Conservation (phyloP, 2,797 vertebrate genomes). For the Anniella stebbinsi region DNA sequence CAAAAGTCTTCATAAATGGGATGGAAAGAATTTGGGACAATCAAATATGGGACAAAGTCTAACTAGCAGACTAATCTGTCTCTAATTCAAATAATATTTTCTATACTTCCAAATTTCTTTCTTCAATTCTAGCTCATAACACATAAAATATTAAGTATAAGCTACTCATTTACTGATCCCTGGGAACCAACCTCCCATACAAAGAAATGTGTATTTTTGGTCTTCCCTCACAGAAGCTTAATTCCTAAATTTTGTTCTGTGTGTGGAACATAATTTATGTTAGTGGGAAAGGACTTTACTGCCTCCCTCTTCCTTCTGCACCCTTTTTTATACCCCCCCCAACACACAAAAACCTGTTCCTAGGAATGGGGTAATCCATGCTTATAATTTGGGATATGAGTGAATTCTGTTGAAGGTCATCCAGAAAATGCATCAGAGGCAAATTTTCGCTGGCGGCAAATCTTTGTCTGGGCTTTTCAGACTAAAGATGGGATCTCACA, state of each 20-base stretch:
- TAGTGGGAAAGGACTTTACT: too few species aligned
- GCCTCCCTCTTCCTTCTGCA: neutral
- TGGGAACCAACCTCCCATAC: neutral
- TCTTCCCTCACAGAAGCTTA: neutral
- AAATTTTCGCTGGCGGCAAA: too few species aligned
- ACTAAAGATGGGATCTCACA: neutral
- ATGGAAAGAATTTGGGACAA: too few species aligned
- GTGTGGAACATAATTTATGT: neutral
- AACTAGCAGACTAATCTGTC: neutral
- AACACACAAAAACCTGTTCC: neutral
- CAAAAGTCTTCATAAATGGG: too few species aligned
- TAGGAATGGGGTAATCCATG: neutral
- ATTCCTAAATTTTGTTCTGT: neutral
- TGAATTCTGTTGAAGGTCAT: too few species aligned
- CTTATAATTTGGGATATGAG: neutral
- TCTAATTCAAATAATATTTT: neutral
- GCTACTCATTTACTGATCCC: neutral
- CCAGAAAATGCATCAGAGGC: too few species aligned
- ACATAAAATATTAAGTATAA: neutral
- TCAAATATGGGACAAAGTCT: neutral
- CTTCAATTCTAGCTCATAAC: neutral
- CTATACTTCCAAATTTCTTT: neutral
- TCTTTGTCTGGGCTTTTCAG: neutral
- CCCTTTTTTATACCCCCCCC: neutral
- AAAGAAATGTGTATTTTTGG: neutral